Base-by-base conservation (phyloP, 2,888 invertebrate genomes). In the Aphidius colemani region DNA sequence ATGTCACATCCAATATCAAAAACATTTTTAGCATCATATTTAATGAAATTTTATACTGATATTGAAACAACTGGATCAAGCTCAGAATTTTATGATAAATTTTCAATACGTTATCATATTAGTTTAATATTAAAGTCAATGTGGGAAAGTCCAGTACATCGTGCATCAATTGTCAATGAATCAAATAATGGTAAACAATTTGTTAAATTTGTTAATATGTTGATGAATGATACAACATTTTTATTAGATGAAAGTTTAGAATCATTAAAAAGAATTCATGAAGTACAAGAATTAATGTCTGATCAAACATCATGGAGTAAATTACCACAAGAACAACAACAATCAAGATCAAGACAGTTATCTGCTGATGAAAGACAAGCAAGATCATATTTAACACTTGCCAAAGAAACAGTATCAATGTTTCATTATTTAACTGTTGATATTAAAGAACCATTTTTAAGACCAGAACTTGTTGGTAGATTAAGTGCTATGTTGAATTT, bases 21-120 rank as follows among this genome's bases (percentile, higher is more conserved):
- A 74, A 89, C 89, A 4, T 87, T 89, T 65, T 85, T 99, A 66
- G 94, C 96, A 0, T 92, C 95, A 71, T 91, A 93, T 13, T 86
- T 99, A 48, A 97, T 98, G 96, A 95, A 95, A 83, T 99, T 99
- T 85, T 99, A 99, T 84, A 96, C 97, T 73, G 97, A 97, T 76
- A 95, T 98, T 63, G 98, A 98, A 85, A 94, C 95, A 9, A 98
- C 98, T 8, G 98, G 98, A 8, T 94, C 97, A 72, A 96, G 95
- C 83, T 96, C 95, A 45, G 99, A 99, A 85, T 99, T 99, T 85
- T 99, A 98, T 79, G 98, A 98, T 84, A 99, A 99, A 85, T 99
- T 99, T 84, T 95, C 96, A 9, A 98, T 99, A 75, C 89, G 99
- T 64, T 97, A 97, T 85, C 97, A 98, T 82, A 97, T 99, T 81